Percentiles rank a stretch among this genome's conserved stretches.
phyloP scores from a whole-genome alignment of 1,140 invertebrate genomes.

The Drosophila santomea region DNA sequence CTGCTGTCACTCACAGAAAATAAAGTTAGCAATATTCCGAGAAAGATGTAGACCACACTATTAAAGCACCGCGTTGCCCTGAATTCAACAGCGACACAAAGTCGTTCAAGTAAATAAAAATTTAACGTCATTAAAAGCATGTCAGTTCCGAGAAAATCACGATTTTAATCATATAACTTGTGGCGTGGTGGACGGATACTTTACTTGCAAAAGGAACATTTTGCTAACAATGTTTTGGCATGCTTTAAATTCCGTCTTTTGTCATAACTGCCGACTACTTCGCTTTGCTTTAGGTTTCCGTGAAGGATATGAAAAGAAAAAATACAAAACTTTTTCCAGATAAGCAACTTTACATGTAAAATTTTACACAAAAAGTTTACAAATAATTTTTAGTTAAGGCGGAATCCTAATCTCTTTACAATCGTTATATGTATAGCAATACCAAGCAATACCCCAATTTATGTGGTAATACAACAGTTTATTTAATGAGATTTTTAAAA shows the following conservation, averaged over 20 bases:
- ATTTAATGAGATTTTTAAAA: background rate
- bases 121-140: conserved; percentile 1
- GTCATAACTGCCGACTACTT: conserved; percentile 1
- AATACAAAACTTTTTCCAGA: conserved; percentile 10
- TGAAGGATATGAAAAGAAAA: background rate
- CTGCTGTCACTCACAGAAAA: background rate
- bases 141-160: background rate
- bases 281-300: background rate
- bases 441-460: background rate
- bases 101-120: background rate
- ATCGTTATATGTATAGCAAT: no score
- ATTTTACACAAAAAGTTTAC: background rate
- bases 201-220: conserved; percentile 8
- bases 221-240: background rate
- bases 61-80: background rate
- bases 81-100: background rate
- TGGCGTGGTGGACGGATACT: background rate
- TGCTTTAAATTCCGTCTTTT: background rate
- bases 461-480: background rate
- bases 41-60: background rate
- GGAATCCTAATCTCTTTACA: no score
- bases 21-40: background rate
- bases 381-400: background rate
- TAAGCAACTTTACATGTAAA: background rate
- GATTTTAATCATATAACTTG: background rate